Evolutionary conservation across 2,113 vertebrate species (phyloP).

Genomic region (Chrysochloris asiatica): DNA sequence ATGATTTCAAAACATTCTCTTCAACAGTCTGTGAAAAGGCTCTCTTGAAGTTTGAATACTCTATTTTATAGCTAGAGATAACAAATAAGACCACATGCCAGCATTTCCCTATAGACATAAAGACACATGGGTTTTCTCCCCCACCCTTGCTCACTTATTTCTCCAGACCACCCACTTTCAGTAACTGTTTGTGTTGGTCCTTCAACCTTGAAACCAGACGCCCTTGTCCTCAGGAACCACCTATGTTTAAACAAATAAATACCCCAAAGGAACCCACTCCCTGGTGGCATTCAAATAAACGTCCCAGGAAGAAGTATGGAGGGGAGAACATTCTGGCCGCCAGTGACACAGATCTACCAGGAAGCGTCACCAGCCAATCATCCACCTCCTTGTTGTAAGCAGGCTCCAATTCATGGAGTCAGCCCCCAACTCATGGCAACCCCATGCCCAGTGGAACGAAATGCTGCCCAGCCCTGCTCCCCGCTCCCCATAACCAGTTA

Average conservation of each 20-base stretch:
- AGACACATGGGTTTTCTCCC: neutral
- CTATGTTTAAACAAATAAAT: slow-evolving; percentile 77
- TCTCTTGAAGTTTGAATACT: too few relatives aligned
- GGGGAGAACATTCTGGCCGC: neutral
- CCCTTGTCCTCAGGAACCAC: slow-evolving; percentile 56
- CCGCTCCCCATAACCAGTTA: neutral
- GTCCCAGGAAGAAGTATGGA: slow-evolving; percentile 53
- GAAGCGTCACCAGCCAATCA: neutral
- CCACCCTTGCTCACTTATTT: neutral
- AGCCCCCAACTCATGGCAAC: neutral
- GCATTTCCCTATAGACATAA: neutral
- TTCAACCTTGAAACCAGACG: slow-evolving; percentile 66
- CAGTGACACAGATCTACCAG: neutral
- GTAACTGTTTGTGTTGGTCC: slow-evolving; percentile 55
- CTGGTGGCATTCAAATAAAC: slow-evolving; percentile 62
- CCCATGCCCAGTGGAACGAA: neutral
- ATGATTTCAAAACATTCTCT: neutral
- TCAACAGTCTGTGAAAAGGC: neutral
- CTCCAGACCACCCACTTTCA: slow-evolving; percentile 76
- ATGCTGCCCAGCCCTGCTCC: too few relatives aligned
- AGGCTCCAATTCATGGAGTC: neutral
- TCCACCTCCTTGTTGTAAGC: too few relatives aligned
- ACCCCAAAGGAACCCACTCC: slow-evolving; percentile 34
- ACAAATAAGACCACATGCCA: neutral
- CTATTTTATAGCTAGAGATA: neutral